A percentile compares a stretch with the other conserved stretches of the same genome.
Evolutionary conservation across 2,113 vertebrate species (phyloP).

Genomic region (Sceloporus tristichus): DNA sequence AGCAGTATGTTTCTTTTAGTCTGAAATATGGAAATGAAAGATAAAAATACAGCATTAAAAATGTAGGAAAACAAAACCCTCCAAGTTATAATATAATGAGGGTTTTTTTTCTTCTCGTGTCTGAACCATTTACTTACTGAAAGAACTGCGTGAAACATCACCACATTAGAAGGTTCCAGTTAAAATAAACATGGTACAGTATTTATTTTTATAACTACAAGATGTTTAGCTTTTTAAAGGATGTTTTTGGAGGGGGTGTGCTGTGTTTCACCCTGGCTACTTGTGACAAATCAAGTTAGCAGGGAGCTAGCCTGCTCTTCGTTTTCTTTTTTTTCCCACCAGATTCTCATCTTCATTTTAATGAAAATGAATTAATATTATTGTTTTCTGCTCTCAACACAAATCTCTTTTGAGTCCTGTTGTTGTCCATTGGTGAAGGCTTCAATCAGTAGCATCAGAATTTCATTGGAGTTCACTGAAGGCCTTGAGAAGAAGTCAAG

Average conservation of each 20-base stretch:
- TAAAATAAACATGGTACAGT: constrained; percentile 38
- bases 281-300: constrained; percentile 52
- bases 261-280: too few relatives aligned
- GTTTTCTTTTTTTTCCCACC: not conserved
- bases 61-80: constrained; percentile 27
- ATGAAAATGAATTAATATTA: constrained; percentile 17
- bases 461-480: too few relatives aligned
- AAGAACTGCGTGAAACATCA: constrained; percentile 40
- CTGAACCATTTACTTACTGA: constrained; percentile 17
- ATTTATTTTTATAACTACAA: constrained; percentile 49
- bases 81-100: constrained; percentile 41
- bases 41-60: constrained; percentile 60
- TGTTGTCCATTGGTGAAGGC: constrained; percentile 11
- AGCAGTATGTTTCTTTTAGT: constrained; percentile 13
- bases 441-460: not conserved
- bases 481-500: not conserved
- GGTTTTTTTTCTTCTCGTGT: not conserved
- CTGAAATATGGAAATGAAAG: constrained; percentile 67
- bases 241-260: constrained; percentile 24
- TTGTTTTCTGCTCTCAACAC: constrained; percentile 16
- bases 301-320: constrained; percentile 14
- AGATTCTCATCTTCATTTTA: not conserved
- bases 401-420: constrained; percentile 26
- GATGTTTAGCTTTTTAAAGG: not conserved
- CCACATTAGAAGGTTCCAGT: constrained; percentile 53